phyloP scores from a whole-genome alignment of 2,797 vertebrate genomes.

The Crenichthys baileyi region DNA sequence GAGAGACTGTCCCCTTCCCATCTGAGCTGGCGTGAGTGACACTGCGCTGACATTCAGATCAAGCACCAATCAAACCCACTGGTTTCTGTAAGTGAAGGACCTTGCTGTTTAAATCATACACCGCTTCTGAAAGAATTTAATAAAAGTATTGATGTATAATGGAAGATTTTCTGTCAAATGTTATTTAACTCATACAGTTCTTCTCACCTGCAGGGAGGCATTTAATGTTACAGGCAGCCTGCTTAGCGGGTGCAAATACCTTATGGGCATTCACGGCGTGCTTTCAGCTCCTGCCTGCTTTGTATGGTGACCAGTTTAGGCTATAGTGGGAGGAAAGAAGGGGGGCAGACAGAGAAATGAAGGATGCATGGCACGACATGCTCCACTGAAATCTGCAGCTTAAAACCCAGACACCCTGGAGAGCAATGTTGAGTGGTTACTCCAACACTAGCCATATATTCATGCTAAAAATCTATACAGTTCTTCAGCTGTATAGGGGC shows the following conservation, averaged over 20 bases:
- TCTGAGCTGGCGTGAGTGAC: slow-evolving; percentile 52
- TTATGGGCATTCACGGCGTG: slow-evolving; percentile 44
- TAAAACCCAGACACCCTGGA: slow-evolving; percentile 50
- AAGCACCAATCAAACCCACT: slow-evolving; percentile 53
- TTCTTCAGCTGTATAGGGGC: background rate
- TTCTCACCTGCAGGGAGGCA: slow-evolving; percentile 35
- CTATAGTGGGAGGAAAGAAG: slow-evolving; percentile 1
- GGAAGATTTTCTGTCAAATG: slow-evolving; percentile 3
- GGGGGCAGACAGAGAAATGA: slow-evolving; percentile 18
- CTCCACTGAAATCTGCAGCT: slow-evolving; percentile 29
- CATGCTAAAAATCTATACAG: slow-evolving; percentile 35
- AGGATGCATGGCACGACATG: slow-evolving; percentile 29
- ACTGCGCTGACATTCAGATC: slow-evolving; percentile 66
- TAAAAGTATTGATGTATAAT: slow-evolving; percentile 26
- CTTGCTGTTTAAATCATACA: slow-evolving; percentile 1
- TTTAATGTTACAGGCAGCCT: slow-evolving; percentile 39
- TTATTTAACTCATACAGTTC: slow-evolving; percentile 7
- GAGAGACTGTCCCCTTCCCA: slow-evolving; percentile 28
- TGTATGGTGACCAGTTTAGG: slow-evolving; percentile 27
- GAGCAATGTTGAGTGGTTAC: slow-evolving; percentile 40
- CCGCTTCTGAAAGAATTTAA: slow-evolving; percentile 3
- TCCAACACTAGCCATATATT: slow-evolving; percentile 53
- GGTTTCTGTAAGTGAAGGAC: slow-evolving; percentile 50
- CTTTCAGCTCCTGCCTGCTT: slow-evolving; percentile 36
- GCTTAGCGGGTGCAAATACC: slow-evolving; percentile 33